Conservation (phyloP, 2,888 invertebrate genomes). For the Sarcophaga subvicina region DNA sequence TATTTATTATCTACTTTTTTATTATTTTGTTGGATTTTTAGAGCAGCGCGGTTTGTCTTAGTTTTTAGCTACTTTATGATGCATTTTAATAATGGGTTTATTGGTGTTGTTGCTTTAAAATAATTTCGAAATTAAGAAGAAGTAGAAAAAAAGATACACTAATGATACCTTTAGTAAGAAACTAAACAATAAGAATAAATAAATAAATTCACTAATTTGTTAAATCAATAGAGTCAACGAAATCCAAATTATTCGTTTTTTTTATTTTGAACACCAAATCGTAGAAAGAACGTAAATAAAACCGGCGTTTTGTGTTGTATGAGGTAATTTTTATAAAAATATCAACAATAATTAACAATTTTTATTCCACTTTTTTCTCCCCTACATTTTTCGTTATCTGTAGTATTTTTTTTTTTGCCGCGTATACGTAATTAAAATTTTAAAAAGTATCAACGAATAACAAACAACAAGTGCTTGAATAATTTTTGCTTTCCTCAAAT, state of each 20-base stretch:
- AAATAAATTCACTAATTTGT: not conserved
- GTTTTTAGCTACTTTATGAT: no score
- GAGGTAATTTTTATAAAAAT: conserved; percentile 69
- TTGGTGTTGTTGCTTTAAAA: conserved; percentile 24
- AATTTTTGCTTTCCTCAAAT: not conserved
- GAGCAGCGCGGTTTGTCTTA: not conserved
- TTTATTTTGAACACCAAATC: conserved; percentile 3
- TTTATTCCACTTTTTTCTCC: conserved; percentile 13
- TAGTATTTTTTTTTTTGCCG: not conserved
- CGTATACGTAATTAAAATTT: no score
- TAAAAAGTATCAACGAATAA: not conserved
- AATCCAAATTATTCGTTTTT: not conserved
- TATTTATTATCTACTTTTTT: not conserved
- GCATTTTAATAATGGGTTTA: not conserved
- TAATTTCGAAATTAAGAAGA: no score
- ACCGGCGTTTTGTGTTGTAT: conserved; percentile 59
- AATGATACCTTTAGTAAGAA: conserved; percentile 37
- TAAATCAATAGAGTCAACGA: conserved; percentile 2
- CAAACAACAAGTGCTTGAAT: conserved; percentile 35
- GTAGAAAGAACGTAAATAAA: conserved; percentile 38
- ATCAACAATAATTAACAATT: conserved; percentile 47
- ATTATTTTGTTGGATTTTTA: not conserved
- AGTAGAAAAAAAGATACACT: conserved; percentile 47
- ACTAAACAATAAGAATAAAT: conserved; percentile 10
- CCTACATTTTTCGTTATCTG: conserved; percentile 4